A percentile compares a stretch with the other conserved stretches of the same genome.
These are phyloP conservation scores for Dasysyrphus albostriatus DNA, from an alignment of 2,888 invertebrate genomes.

Conservation along the genomic window DNA sequence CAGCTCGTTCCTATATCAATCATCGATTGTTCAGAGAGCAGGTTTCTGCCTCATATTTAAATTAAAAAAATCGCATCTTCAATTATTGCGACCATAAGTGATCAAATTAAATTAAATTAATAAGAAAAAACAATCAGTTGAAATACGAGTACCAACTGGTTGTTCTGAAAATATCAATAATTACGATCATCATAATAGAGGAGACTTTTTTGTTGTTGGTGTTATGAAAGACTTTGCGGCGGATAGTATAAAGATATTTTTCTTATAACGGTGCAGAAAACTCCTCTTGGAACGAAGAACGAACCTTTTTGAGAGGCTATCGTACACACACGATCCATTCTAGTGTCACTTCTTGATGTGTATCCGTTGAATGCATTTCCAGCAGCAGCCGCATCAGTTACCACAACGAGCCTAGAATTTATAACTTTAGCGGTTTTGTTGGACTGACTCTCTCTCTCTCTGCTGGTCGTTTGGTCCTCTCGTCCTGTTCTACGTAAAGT, in stretches of 20 bases:
- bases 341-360: constrained; percentile 72
- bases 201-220: constrained; percentile 30
- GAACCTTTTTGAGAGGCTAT: constrained; percentile 69
- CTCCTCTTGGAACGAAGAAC: constrained; percentile 48
- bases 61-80: constrained; percentile 43
- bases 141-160: constrained; percentile 28
- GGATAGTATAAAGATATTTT: constrained; percentile 60
- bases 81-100: constrained; percentile 50
- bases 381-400: constrained; percentile 64
- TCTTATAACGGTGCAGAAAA: constrained; percentile 71
- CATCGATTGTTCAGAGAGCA: constrained; percentile 66
- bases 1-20: constrained; percentile 58
- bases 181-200: neutral
- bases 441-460: constrained; percentile 30
- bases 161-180: constrained; percentile 24
- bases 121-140: constrained; percentile 1
- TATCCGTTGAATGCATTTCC: constrained; percentile 70
- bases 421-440: constrained; percentile 62
- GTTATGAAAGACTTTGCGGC: constrained; percentile 51
- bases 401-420: constrained; percentile 68
- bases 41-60: constrained; percentile 53
- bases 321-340: constrained; percentile 68
- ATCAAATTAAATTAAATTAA: constrained; percentile 43
- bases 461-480: constrained; percentile 51
- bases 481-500: constrained; percentile 40